Base-by-base conservation (phyloP, 2,888 invertebrate species). In the Nomada flava region DNA sequence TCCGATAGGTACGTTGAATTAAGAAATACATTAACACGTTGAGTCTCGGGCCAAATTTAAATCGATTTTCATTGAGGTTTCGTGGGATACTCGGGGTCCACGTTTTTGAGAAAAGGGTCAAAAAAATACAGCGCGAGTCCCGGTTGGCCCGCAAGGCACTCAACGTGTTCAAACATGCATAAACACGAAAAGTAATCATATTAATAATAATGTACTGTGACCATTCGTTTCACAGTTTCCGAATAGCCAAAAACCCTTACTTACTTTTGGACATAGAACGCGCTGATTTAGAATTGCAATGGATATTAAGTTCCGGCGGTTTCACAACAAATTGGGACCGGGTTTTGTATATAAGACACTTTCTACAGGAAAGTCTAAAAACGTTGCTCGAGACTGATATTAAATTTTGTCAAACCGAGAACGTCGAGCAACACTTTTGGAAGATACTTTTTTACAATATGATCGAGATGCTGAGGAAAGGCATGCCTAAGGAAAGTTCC, bases 381-480 rank as follows among this genome's bases (percentile, higher is more conserved):
- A 95, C 95, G 85, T 94, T 98, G 13, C 94, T 98, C 15, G 94
- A 96, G 91, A 95, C 96, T 60, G 98, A 98, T 93, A 95, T 98
- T 77, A 98, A 97, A 93, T 97, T 98, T 92, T 97, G 98, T 89
- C 97, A 97, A 92, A 95, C 96, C 59, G 97, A 98, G 91, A 98
- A 98, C 92, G 96, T 98, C 11, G 98, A 98, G 91, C 97, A 97
- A 90, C 96, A 97, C 91, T 96, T 98, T 93, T 98, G 98, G 98
- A 98, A 98, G 94, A 95, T 98, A 82, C 95, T 98, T 4, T 98
- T 97, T 93, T 97, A 98, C 92, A 97, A 97, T 92, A 96, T 98
- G 83, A 98, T 98, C 86, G 98, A 98, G 94, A 95, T 96, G 87
- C 94, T 98, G 88, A 95, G 98, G 86, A 97, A 96, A 92, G 95